phyloP scores from a whole-genome alignment of 2,888 invertebrate genomes.

The Nudaria mundana region DNA sequence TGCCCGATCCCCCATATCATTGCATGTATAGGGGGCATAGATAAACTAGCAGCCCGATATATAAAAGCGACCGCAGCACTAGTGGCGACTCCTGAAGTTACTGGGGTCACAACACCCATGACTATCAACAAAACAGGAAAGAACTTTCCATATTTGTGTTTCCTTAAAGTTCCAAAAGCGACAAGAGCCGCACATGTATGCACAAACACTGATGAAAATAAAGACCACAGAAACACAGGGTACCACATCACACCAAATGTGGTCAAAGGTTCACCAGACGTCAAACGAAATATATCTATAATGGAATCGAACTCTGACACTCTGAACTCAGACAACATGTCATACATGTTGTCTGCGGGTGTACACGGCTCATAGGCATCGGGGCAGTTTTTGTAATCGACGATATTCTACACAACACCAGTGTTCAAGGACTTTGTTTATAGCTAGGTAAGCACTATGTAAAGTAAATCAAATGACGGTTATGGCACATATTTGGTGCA shows the following conservation, averaged over 20 bases:
- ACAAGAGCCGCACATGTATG: conserved; percentile 95
- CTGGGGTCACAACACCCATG: conserved; percentile 94
- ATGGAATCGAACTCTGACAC: conserved; percentile 85
- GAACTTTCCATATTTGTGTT: conserved; percentile 97
- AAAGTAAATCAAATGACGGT: too few species aligned
- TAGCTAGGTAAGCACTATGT: background rate
- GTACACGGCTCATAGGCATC: conserved; percentile 66
- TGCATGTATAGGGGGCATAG: conserved; percentile 95
- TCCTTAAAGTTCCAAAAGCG: conserved; percentile 94
- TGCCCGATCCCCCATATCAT: conserved; percentile 97
- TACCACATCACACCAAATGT: conserved; percentile 97
- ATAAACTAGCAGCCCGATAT: conserved; percentile 92
- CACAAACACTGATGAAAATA: conserved; percentile 96
- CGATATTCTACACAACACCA: conserved; percentile 29
- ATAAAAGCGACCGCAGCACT: conserved; percentile 97
- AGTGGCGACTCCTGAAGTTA: conserved; percentile 92
- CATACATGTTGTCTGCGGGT: conserved; percentile 75
- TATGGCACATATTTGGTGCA: too few species aligned
- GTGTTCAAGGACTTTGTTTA: conserved; percentile 1
- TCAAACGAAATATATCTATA: conserved; percentile 85
- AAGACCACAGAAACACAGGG: conserved; percentile 96
- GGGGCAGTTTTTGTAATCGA: conserved; percentile 55
- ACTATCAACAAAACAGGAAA: conserved; percentile 93
- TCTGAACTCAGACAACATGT: conserved; percentile 80
- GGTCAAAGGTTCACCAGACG: conserved; percentile 83